Evolutionary conservation across 2,113 vertebrate genomes (phyloP).

Genomic region (Alethe diademata): DNA sequence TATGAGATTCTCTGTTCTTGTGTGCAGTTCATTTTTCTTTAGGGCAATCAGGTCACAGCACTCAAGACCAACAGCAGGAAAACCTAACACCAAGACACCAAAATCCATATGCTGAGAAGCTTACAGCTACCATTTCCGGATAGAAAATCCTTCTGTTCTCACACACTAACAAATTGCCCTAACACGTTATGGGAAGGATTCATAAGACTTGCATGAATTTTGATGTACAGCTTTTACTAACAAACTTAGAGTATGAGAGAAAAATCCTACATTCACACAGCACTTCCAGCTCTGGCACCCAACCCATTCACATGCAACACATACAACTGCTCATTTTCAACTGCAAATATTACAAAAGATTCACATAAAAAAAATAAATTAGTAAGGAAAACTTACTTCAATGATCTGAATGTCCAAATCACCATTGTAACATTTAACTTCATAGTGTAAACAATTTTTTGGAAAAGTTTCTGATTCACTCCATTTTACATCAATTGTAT

Average conservation of each 20-base stretch:
- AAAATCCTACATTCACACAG: neutral
- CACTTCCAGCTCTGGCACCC: neutral
- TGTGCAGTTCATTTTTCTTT: neutral
- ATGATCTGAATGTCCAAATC: neutral
- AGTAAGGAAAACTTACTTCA: conserved; percentile 7
- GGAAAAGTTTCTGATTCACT: neutral
- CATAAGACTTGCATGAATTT: neutral
- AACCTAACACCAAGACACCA: neutral
- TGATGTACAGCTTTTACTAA: neutral
- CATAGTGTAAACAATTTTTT: neutral
- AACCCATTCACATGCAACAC: neutral
- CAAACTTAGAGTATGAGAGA: neutral
- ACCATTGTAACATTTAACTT: neutral
- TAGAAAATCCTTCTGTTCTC: neutral
- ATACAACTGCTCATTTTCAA: neutral
- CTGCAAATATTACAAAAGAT: neutral
- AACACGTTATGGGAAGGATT: neutral
- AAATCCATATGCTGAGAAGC: neutral
- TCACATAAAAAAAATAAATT: neutral
- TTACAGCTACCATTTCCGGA: neutral
- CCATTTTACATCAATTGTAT: conserved; percentile 28
- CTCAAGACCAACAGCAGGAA: neutral
- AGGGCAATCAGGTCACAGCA: neutral
- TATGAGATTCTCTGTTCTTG: neutral
- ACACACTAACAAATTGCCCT: neutral